Evolutionary conservation across 2,797 vertebrate species (phyloP).

Genomic region (Paratrypauchen microcephalus): DNA sequence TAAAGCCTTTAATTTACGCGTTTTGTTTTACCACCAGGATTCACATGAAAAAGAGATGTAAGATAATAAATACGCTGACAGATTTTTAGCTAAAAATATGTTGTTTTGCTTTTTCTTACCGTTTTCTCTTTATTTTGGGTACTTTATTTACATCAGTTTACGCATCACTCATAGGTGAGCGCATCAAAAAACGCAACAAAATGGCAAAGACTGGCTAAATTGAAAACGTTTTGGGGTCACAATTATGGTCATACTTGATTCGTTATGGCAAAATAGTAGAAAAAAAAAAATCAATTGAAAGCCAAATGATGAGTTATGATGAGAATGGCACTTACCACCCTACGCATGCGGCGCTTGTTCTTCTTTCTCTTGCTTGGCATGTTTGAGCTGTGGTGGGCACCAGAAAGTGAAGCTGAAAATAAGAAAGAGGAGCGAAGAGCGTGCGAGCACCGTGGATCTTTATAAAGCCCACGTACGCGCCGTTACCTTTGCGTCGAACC

Average conservation of each 20-base stretch:
- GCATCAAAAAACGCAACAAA: neutral
- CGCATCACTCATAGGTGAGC: neutral
- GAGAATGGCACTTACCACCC: conserved; percentile 64
- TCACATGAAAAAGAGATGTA: too few relatives aligned
- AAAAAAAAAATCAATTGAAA: neutral
- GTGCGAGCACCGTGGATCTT: conserved; percentile 39
- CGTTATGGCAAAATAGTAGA: neutral
- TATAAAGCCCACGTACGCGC: conserved; percentile 55
- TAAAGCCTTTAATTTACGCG: neutral
- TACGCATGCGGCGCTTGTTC: conserved; percentile 76
- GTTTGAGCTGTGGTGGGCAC: conserved; percentile 27
- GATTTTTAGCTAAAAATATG: too few relatives aligned
- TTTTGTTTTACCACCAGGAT: neutral
- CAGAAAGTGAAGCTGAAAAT: conserved; percentile 7
- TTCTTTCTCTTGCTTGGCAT: conserved; percentile 82
- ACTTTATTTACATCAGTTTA: neutral
- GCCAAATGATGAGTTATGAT: neutral
- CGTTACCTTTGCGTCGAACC: conserved; percentile 54
- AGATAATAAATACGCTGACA: neutral
- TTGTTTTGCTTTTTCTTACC: neutral
- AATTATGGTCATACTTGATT: neutral
- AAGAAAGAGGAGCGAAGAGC: conserved; percentile 22
- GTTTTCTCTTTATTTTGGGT: neutral
- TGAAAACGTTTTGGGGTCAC: too few relatives aligned
- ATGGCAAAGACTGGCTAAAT: neutral